A percentile compares a stretch with the other conserved stretches of the same genome.
Conservation (phyloP, 2,888 invertebrate species). For the Apotomis betuletana region DNA sequence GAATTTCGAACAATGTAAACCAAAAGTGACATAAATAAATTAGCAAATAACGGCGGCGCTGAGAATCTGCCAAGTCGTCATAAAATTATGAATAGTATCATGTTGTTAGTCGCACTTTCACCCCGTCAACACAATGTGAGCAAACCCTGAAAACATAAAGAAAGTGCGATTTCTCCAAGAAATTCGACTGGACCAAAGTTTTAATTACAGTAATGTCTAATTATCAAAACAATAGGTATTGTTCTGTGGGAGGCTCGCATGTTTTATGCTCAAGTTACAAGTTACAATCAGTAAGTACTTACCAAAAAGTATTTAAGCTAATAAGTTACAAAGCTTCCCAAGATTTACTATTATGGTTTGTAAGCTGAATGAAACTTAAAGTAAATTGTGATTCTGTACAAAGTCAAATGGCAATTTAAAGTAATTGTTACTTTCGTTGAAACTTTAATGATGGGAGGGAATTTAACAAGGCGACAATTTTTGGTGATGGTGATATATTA, state of each 20-base stretch:
- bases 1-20: no score
- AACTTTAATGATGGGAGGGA: slow-evolving; percentile 7
- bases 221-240: slow-evolving; percentile 37
- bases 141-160: slow-evolving; percentile 37
- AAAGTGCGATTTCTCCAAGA: slow-evolving; percentile 36
- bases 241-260: slow-evolving; percentile 37
- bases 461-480: slow-evolving; percentile 1
- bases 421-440: slow-evolving; percentile 8
- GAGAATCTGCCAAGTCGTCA: slow-evolving; percentile 9
- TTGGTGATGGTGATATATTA: neutral
- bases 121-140: slow-evolving; percentile 32
- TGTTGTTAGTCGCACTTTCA: slow-evolving; percentile 32
- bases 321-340: slow-evolving; percentile 1
- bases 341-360: no score
- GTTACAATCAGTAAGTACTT: slow-evolving; percentile 22
- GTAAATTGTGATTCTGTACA: neutral
- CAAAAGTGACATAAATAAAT: neutral
- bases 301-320: slow-evolving; percentile 13
- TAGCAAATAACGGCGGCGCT: neutral
- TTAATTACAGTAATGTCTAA: slow-evolving; percentile 35
- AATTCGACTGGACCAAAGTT: slow-evolving; percentile 25
- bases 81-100: slow-evolving; percentile 20
- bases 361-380: neutral
- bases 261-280: slow-evolving; percentile 15
- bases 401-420: neutral